Percentiles rank a stretch among this genome's conserved stretches.
Conservation (phyloP, 2,888 invertebrate genomes). For the Sussaba pulchella region DNA sequence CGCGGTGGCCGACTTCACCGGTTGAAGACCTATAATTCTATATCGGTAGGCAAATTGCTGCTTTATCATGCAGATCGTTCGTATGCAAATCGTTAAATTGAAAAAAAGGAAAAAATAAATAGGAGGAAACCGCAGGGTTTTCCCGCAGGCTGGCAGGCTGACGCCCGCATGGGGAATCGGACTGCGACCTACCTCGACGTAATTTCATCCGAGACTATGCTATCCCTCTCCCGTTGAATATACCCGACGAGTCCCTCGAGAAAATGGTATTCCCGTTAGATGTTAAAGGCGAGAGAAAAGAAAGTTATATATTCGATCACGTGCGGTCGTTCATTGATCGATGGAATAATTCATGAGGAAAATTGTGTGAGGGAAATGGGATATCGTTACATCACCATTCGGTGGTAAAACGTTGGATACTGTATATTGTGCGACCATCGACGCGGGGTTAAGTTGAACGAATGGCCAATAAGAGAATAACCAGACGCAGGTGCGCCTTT, state of each 20-base stretch:
- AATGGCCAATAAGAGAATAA: constrained; percentile 10
- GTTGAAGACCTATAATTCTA: too few relatives aligned
- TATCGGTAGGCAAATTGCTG: constrained; percentile 67
- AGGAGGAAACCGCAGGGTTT: constrained; percentile 35
- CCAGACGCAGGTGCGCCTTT: constrained; percentile 55
- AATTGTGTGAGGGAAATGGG: constrained; percentile 14
- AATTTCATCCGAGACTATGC: constrained; percentile 37
- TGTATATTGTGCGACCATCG: constrained; percentile 19
- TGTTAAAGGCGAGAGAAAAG: constrained; percentile 22
- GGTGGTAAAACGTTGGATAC: constrained; percentile 22
- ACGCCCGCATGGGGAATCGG: constrained; percentile 35
- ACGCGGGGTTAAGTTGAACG: constrained; percentile 29
- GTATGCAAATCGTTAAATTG: constrained; percentile 72
- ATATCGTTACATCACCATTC: constrained; percentile 34
- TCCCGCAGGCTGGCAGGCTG: constrained; percentile 41
- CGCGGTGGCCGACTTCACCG: too few relatives aligned
- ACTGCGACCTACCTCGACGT: constrained; percentile 46
- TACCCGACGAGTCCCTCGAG: constrained; percentile 46
- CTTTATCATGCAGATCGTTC: constrained; percentile 76
- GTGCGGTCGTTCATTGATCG: constrained; percentile 47
- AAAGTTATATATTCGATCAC: constrained; percentile 28
- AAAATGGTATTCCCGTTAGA: constrained; percentile 53
- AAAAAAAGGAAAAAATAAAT: constrained; percentile 69
- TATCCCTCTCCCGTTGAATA: constrained; percentile 57
- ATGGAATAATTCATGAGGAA: constrained; percentile 46